A percentile compares a stretch with the other conserved stretches of the same genome.
phyloP scores from a whole-genome alignment of 2,797 vertebrate species.

The Eremophila alpestris region DNA sequence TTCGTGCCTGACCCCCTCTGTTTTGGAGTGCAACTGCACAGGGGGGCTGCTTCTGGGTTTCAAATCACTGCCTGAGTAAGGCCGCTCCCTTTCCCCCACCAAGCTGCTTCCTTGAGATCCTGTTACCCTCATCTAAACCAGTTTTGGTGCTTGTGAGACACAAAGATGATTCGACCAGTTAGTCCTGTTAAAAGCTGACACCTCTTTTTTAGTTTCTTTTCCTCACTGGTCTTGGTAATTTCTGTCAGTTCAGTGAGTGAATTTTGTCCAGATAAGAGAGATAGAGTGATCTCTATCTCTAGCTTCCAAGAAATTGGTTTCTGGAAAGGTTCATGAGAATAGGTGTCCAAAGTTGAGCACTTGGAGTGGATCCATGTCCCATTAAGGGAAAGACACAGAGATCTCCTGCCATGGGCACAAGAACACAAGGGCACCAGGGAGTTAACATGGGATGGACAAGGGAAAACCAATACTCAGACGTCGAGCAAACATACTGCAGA shows the following conservation, averaged over 20 bases:
- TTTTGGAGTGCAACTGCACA: not conserved
- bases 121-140: not conserved
- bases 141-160: not conserved
- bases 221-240: not conserved
- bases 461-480: not conserved
- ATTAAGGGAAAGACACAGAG: not conserved
- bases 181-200: not conserved
- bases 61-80: not conserved
- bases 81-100: fast-evolving
- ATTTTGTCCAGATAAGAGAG: not conserved
- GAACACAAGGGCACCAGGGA: not conserved
- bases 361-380: fast-evolving
- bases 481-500: not conserved
- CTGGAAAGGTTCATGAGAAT: not conserved
- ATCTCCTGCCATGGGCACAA: not conserved
- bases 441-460: not conserved
- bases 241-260: not conserved
- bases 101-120: not conserved
- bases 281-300: not conserved
- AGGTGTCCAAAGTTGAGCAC: not conserved
- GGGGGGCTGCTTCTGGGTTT: not conserved
- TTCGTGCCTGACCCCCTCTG: not conserved
- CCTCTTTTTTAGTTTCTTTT: fast-evolving
- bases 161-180: not conserved
- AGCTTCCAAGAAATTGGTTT: not conserved